Conservation (phyloP, 1,140 invertebrate genomes). For the Aradophagus sp. region DNA sequence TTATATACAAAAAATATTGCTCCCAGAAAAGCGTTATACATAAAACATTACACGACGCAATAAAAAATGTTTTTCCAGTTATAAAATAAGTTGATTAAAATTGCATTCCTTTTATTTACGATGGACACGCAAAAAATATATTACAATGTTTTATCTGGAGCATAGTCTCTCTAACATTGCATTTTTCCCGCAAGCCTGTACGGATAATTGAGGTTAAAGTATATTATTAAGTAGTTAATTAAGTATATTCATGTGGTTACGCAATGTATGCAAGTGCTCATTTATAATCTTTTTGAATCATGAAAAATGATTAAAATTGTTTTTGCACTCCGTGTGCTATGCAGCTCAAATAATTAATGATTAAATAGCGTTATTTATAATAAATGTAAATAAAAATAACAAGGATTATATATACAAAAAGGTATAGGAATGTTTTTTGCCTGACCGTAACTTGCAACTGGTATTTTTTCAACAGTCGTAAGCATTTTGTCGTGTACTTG, state of each 20-base stretch:
- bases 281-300: conserved; percentile 47
- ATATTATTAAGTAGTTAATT: conserved; percentile 49
- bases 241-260: conserved; percentile 44
- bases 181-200: conserved; percentile 36
- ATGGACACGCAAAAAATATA: conserved; percentile 42
- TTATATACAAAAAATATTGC: too few species aligned
- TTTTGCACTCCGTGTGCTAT: neutral
- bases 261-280: conserved; percentile 21
- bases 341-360: neutral
- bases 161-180: conserved; percentile 32
- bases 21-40: too few species aligned
- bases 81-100: conserved; percentile 23
- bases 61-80: conserved; percentile 7
- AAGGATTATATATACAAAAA: too few species aligned
- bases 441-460: too few species aligned
- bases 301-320: conserved; percentile 36
- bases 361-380: neutral
- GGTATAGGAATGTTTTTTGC: too few species aligned
- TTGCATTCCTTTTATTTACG: conserved; percentile 16
- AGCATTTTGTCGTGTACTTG: conserved; percentile 4
- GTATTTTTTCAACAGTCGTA: too few species aligned
- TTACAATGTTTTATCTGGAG: conserved; percentile 37
- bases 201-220: conserved; percentile 43
- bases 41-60: too few species aligned
- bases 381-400: too few species aligned